phyloP scores from a whole-genome alignment of 2,113 vertebrate species.

The Baryphthengus martii region DNA sequence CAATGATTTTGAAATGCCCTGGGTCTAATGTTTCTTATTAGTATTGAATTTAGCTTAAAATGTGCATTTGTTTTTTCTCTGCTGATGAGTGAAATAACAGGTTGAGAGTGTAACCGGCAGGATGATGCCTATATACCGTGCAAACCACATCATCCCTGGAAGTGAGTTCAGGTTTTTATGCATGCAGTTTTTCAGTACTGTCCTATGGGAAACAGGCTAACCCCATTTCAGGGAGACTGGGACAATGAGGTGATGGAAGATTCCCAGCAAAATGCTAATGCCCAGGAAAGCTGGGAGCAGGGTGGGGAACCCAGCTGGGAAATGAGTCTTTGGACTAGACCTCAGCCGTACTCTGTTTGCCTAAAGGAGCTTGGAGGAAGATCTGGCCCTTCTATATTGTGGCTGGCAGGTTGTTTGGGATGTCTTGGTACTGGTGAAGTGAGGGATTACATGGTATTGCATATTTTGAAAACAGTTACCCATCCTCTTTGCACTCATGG shows the following conservation, averaged over 20 bases:
- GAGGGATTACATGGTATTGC: not conserved
- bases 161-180: not conserved
- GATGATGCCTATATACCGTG: not conserved
- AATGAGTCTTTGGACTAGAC: not conserved
- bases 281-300: not conserved
- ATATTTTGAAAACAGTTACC: not conserved
- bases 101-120: not conserved
- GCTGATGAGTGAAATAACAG: not conserved
- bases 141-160: not conserved
- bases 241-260: not conserved
- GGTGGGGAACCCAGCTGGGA: not conserved
- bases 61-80: not conserved
- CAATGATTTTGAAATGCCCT: not conserved
- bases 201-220: not conserved
- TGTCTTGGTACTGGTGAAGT: not conserved
- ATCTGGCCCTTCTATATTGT: not conserved
- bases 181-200: not conserved
- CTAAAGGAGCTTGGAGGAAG: not conserved
- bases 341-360: not conserved
- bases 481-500: not conserved
- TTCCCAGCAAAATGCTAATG: not conserved
- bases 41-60: not conserved
- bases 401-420: not conserved
- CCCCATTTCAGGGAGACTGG: not conserved
- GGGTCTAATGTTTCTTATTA: not conserved